Conservation (phyloP, 1,140 invertebrate species). For the Lordiphosa mommai region DNA sequence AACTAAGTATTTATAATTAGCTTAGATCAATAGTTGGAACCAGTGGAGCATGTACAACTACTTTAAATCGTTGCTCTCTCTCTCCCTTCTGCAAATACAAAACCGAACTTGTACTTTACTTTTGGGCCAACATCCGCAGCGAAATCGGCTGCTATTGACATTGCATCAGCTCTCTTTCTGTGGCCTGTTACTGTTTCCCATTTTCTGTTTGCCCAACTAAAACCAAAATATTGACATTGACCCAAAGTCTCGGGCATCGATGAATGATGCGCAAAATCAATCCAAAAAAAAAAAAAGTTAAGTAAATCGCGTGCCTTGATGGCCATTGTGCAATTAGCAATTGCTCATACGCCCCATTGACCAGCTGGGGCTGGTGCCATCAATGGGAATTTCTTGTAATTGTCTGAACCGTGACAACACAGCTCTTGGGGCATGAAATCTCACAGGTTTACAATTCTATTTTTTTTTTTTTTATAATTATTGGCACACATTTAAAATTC, state of each 20-base stretch:
- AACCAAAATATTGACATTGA: constrained; percentile 67
- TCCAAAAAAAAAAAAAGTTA: constrained; percentile 1
- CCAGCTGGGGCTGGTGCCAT: constrained; percentile 3
- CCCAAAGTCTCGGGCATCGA: constrained; percentile 12
- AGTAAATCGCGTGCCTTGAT: constrained; percentile 23
- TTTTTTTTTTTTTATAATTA: constrained; percentile 46
- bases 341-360: constrained; percentile 44
- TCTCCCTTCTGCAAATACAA: constrained; percentile 5
- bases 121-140: constrained; percentile 42
- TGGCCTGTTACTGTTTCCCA: constrained; percentile 12
- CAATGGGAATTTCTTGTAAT: constrained; percentile 59
- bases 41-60: constrained; percentile 53
- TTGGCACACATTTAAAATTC: constrained; percentile 67
- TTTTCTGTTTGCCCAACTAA: constrained; percentile 55
- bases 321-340: constrained; percentile 18
- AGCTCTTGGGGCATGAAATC: constrained; percentile 59
- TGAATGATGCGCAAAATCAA: constrained; percentile 35
- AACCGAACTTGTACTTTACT: constrained; percentile 16
- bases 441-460: constrained; percentile 58
- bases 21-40: constrained; percentile 54
- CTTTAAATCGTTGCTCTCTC: constrained; percentile 40
- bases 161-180: constrained; percentile 61
- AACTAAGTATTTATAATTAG: constrained; percentile 66
- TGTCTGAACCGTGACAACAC: constrained; percentile 30
- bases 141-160: constrained; percentile 49